Conservation (phyloP, 2,888 invertebrate species). For the Marronus borbonicus region DNA sequence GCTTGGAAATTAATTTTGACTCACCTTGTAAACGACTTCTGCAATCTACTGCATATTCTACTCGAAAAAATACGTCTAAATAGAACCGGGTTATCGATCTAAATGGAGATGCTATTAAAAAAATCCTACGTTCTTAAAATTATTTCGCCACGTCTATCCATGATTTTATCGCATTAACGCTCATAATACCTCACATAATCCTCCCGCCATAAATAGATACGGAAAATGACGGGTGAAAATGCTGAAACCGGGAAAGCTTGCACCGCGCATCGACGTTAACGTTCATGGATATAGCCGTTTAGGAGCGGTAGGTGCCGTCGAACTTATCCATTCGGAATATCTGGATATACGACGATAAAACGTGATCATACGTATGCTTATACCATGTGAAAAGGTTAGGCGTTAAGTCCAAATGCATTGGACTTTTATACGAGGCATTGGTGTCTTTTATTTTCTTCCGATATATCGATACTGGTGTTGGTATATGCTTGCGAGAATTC, state of each 20-base stretch:
- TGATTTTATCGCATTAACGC: neutral
- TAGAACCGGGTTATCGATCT: no score
- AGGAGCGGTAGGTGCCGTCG: neutral
- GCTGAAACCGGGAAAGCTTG: neutral
- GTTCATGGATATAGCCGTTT: neutral
- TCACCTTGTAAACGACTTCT: no score
- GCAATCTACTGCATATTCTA: no score
- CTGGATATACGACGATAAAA: constrained; percentile 26
- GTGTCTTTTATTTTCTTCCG: no score
- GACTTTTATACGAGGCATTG: constrained; percentile 6
- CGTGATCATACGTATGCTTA: constrained; percentile 8
- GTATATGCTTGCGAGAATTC: no score
- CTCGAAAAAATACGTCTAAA: no score
- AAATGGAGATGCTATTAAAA: no score
- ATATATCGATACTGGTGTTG: no score
- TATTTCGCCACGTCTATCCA: neutral
- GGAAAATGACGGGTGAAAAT: constrained; percentile 6
- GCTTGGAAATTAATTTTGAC: no score
- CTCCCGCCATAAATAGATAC: constrained; percentile 6
- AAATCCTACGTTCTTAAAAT: neutral
- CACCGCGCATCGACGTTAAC: neutral
- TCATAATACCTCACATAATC: constrained; percentile 2
- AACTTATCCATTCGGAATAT: constrained; percentile 24
- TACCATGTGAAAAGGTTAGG: constrained; percentile 5
- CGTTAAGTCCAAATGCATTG: constrained; percentile 33